These are phyloP conservation scores for Leucophora obtusa DNA, from an alignment of 2,888 invertebrate genomes.

Conservation along the genomic window DNA sequence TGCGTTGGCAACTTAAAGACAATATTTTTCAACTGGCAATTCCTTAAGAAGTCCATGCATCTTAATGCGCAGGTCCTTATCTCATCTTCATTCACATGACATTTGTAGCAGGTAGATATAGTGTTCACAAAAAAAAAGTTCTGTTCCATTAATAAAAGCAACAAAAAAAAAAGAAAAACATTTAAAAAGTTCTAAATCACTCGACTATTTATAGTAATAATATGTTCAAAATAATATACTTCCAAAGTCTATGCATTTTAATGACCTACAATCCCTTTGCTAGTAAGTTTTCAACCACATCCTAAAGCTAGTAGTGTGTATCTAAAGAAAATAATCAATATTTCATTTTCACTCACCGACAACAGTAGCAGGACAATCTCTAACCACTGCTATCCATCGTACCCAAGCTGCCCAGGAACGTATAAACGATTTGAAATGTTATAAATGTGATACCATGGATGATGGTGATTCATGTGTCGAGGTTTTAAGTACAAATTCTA, in stretches of 20 bases:
- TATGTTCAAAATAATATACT: constrained; percentile 32
- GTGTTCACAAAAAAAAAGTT: constrained; percentile 28
- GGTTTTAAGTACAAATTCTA: constrained; percentile 80
- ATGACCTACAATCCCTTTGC: constrained; percentile 38
- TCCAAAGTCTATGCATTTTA: constrained; percentile 46
- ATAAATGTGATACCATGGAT: constrained; percentile 88
- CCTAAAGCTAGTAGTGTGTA: constrained; percentile 58
- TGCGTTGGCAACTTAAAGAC: not conserved
- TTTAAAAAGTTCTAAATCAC: no score
- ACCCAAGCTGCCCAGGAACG: constrained; percentile 89
- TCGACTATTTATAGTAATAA: not conserved
- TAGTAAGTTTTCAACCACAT: constrained; percentile 66
- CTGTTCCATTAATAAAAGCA: constrained; percentile 20
- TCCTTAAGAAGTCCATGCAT: not conserved
- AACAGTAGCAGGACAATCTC: constrained; percentile 66
- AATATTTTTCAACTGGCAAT: constrained; percentile 17
- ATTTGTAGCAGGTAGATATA: constrained; percentile 26
- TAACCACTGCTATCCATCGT: constrained; percentile 81
- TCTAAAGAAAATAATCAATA: constrained; percentile 67
- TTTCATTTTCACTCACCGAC: constrained; percentile 6
- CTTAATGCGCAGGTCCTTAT: constrained; percentile 54
- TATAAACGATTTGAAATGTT: constrained; percentile 88
- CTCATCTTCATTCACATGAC: constrained; percentile 34
- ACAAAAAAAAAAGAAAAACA: constrained; percentile 21
- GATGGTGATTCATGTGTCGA: constrained; percentile 86